Evolutionary conservation across 2,888 invertebrate species (phyloP).

Genomic region (Seira sanloemensis): DNA sequence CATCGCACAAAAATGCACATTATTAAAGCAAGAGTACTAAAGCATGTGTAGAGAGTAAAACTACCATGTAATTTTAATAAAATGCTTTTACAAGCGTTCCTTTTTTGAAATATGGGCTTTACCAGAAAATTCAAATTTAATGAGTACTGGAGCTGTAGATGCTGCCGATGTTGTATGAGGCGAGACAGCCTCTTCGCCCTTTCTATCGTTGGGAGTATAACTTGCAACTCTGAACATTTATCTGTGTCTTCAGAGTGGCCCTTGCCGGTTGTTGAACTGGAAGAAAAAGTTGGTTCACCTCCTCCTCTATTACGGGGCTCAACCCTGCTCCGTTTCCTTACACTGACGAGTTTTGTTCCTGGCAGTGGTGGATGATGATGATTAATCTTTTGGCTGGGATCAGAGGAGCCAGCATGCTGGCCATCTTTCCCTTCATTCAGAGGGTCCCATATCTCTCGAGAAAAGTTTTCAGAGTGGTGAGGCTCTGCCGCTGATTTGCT

Average conservation of each 20-base stretch:
- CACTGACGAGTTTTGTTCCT: constrained; percentile 56
- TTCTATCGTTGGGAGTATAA: constrained; percentile 70
- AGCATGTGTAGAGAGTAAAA: no score
- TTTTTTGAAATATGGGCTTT: constrained; percentile 26
- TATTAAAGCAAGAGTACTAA: no score
- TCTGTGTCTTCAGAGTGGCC: constrained; percentile 54
- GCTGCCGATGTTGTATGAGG: constrained; percentile 72
- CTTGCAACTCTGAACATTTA: constrained; percentile 47
- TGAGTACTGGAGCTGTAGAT: constrained; percentile 70
- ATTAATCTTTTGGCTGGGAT: constrained; percentile 55
- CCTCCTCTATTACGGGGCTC: constrained; percentile 11
- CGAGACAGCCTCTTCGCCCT: constrained; percentile 72
- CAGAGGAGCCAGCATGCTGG: constrained; percentile 2
- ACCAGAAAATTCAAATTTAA: constrained; percentile 66
- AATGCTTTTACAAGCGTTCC: no score
- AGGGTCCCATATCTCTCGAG: constrained; percentile 34
- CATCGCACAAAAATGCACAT: no score
- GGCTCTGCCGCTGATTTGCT: not conserved
- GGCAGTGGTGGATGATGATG: constrained; percentile 59
- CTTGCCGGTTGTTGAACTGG: constrained; percentile 28
- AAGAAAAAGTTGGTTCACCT: constrained; percentile 5
- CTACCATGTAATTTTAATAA: not conserved
- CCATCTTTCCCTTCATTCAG: constrained; percentile 11
- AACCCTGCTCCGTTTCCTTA: constrained; percentile 35
- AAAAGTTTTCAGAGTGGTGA: constrained; percentile 34